Conservation (phyloP, 2,113 vertebrate genomes). For the Candoia aspera region DNA sequence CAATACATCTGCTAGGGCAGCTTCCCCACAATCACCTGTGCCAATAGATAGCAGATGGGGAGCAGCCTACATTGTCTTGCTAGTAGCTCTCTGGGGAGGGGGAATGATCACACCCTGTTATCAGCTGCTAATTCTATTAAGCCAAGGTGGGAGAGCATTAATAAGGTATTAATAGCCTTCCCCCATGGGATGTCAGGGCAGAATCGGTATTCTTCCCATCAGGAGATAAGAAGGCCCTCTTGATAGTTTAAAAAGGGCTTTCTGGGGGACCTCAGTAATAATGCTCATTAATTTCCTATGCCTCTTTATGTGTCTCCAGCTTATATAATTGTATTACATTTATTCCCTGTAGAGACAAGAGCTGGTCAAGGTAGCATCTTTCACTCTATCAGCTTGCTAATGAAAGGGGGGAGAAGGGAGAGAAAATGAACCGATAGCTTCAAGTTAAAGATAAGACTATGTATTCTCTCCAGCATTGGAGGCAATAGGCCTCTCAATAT, state of each 20-base stretch:
- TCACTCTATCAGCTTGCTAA: neutral
- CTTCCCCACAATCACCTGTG: neutral
- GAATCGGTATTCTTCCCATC: neutral
- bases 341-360: neutral
- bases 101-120: neutral
- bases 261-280: neutral
- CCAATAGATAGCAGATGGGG: neutral
- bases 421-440: neutral
- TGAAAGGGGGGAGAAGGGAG: neutral
- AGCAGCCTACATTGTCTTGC: neutral
- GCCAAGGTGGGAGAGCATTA: neutral
- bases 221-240: neutral
- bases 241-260: neutral
- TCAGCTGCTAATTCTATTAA: conserved; percentile 6
- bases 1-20: neutral
- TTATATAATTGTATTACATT: conserved; percentile 4
- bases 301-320: neutral
- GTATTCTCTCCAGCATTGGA: neutral
- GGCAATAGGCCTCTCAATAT: neutral
- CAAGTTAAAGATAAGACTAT: neutral
- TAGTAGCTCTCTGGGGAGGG: neutral
- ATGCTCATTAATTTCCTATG: neutral
- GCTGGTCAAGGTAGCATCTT: neutral
- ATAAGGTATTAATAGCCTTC: conserved; percentile 11
- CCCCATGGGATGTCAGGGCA: neutral